phyloP scores from a whole-genome alignment of 2,113 vertebrate species.

The Larimichthys polyactis region DNA sequence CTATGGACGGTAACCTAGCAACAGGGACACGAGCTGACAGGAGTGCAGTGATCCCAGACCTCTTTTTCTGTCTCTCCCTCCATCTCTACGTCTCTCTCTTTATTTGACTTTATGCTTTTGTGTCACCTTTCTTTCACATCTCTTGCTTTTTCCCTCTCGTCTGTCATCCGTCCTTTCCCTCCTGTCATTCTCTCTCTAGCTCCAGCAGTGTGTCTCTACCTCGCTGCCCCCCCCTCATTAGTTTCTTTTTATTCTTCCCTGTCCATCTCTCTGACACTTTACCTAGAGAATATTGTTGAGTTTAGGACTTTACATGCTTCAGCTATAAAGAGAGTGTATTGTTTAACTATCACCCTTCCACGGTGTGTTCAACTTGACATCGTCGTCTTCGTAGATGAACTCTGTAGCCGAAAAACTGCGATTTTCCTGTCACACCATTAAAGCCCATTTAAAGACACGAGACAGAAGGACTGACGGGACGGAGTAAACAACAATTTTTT shows the following conservation, averaged over 20 bases:
- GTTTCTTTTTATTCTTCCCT: neutral
- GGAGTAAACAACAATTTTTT: neutral
- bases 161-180: neutral
- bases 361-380: neutral
- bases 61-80: constrained; percentile 52
- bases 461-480: neutral
- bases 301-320: neutral
- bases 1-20: constrained; percentile 77
- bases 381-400: neutral
- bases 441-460: neutral
- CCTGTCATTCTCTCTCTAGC: neutral
- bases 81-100: constrained; percentile 37
- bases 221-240: neutral
- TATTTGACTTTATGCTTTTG: constrained; percentile 42
- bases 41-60: constrained; percentile 67
- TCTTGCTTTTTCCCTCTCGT: neutral
- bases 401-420: neutral
- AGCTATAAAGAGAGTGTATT: neutral
- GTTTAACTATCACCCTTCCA: constrained; percentile 13
- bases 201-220: neutral
- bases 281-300: neutral
- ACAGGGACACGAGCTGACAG: constrained; percentile 69
- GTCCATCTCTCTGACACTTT: neutral
- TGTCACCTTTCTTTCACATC: neutral
- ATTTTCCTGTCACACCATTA: neutral